Evolutionary conservation across 1,140 invertebrate species (phyloP).

Genomic region (Camponotus pennsylvanicus): DNA sequence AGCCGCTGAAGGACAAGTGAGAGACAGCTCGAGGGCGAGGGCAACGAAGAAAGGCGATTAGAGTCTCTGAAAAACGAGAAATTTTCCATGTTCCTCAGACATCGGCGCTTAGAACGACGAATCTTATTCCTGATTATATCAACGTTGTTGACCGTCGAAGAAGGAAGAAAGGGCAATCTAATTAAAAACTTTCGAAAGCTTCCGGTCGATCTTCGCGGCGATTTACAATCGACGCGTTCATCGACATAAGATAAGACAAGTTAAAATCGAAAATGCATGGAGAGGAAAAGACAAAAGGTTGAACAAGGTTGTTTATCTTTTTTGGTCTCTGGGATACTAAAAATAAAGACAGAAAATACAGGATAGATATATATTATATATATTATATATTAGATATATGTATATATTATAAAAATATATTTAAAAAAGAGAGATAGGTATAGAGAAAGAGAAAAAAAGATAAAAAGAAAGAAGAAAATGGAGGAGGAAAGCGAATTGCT

Average conservation of each 20-base stretch:
- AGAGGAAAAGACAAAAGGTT: neutral
- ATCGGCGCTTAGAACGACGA: neutral
- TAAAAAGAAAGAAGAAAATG: conserved; percentile 38
- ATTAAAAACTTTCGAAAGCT: conserved; percentile 74
- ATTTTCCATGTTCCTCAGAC: neutral
- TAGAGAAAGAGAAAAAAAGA: conserved; percentile 5
- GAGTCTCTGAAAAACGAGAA: neutral
- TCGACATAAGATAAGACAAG: neutral
- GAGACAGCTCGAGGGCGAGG: neutral
- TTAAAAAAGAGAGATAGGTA: conserved; percentile 12
- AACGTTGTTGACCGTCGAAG: conserved; percentile 56
- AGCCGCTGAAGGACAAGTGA: conserved; percentile 14
- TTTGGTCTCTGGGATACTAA: neutral
- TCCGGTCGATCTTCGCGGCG: neutral
- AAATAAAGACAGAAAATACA: neutral
- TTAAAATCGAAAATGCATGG: conserved; percentile 1
- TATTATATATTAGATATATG: too few species aligned
- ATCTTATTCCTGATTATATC: conserved; percentile 44
- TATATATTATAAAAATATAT: neutral
- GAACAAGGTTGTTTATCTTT: neutral
- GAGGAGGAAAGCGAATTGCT: conserved; percentile 19
- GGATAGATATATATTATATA: neutral
- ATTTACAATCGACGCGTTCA: conserved; percentile 23
- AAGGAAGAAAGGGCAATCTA: conserved; percentile 64
- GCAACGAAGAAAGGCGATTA: conserved; percentile 13